Evolutionary conservation across 2,797 vertebrate species (phyloP).

Genomic region (Lacerta viridis): DNA sequence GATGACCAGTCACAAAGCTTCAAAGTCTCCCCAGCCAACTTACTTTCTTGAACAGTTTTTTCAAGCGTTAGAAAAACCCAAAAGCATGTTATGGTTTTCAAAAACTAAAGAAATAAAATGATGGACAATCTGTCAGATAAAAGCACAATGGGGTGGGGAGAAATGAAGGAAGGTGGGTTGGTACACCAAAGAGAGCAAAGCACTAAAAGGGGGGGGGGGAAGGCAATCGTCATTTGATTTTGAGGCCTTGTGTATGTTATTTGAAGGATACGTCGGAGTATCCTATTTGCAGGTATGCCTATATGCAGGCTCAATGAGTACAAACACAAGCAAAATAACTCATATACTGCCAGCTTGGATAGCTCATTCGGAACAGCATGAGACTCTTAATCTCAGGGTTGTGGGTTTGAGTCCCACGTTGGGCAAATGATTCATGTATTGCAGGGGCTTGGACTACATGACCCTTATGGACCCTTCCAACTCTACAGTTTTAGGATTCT

Average conservation of each 20-base stretch:
- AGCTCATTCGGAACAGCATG: too few relatives aligned
- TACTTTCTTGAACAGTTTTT: background rate
- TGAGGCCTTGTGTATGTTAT: background rate
- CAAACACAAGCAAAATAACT: slow-evolving; percentile 61
- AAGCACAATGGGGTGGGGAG: background rate
- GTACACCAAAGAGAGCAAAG: background rate
- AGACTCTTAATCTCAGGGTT: too few relatives aligned
- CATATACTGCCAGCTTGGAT: slow-evolving; percentile 19
- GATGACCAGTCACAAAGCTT: background rate
- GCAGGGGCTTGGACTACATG: too few relatives aligned
- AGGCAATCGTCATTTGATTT: background rate
- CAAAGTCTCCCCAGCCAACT: background rate
- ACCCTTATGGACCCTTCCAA: too few relatives aligned
- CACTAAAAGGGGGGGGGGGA: background rate
- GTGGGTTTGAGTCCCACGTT: too few relatives aligned
- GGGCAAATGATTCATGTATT: too few relatives aligned
- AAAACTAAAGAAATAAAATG: background rate
- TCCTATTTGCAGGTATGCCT: background rate
- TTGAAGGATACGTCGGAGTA: background rate
- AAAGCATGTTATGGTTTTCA: background rate
- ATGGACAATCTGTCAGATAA: background rate
- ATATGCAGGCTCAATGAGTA: slow-evolving; percentile 43
- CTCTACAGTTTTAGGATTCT: too few relatives aligned
- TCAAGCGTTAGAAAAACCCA: background rate
- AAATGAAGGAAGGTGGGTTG: background rate